Conservation (phyloP, 2,888 invertebrate genomes). For the Andrena hattorfiana region DNA sequence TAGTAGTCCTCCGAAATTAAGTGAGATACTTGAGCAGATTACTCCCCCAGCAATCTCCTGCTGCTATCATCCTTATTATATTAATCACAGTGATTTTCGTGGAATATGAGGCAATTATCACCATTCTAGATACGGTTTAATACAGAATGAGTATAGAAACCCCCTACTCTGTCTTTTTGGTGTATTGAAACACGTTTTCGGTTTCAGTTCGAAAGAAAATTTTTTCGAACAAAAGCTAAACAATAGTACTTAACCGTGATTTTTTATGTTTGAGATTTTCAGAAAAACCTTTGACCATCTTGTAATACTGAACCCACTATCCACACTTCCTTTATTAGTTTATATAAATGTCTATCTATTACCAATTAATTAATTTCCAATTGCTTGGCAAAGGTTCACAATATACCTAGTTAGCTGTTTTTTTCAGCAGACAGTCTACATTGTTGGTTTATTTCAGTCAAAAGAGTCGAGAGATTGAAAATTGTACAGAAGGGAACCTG, state of each 20-base stretch:
- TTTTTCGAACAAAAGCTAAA: neutral
- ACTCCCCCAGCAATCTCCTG: slow-evolving; percentile 16
- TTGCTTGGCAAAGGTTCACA: neutral
- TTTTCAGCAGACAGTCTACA: neutral
- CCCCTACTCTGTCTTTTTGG: neutral
- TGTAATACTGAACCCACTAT: too few species aligned
- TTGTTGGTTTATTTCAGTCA: neutral
- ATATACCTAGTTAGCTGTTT: neutral
- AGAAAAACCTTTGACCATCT: neutral
- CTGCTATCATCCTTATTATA: slow-evolving; percentile 10
- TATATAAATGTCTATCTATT: neutral
- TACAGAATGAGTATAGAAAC: neutral
- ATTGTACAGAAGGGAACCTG: slow-evolving; percentile 21
- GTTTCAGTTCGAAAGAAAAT: neutral
- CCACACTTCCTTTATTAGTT: neutral
- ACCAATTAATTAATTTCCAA: neutral
- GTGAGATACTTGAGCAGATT: slow-evolving; percentile 28
- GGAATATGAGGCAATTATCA: slow-evolving; percentile 27
- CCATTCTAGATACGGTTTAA: neutral
- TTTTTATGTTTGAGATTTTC: neutral
- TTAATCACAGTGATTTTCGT: slow-evolving; percentile 26
- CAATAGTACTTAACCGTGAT: neutral
- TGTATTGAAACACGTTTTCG: neutral
- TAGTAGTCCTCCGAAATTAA: slow-evolving; percentile 22
- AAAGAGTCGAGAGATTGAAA: neutral